A percentile compares a stretch with the other conserved stretches of the same genome.
Evolutionary conservation across 1,140 invertebrate genomes (phyloP).

Genomic region (Leucophenga varia): DNA sequence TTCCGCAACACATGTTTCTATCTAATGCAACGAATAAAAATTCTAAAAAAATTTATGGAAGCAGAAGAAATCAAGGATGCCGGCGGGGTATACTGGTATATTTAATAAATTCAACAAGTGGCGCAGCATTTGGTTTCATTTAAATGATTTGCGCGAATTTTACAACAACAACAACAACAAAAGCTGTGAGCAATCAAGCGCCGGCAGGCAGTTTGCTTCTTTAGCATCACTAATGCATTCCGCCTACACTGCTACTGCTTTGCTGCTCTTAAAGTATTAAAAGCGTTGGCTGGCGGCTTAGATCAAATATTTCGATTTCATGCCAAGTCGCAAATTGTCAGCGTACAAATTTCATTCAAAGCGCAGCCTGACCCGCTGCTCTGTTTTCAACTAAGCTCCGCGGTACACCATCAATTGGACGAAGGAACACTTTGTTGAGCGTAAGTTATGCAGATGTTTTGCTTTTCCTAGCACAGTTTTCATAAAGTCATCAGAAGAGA

Average conservation of each 20-base stretch:
- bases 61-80: conserved; percentile 15
- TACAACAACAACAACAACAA: not conserved
- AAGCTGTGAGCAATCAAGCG: conserved; percentile 17
- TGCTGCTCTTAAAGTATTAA: conserved; percentile 3
- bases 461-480: too few relatives aligned
- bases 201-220: too few relatives aligned
- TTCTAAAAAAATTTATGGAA: too few relatives aligned
- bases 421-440: too few relatives aligned
- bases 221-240: not conserved
- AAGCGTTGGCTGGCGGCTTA: conserved; percentile 34
- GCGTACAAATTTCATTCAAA: conserved; percentile 26
- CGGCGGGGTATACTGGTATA: not conserved
- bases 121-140: conserved; percentile 50
- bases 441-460: too few relatives aligned
- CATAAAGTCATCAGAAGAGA: too few relatives aligned
- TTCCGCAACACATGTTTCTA: conserved; percentile 49
- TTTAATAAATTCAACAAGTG: not conserved
- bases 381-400: not conserved
- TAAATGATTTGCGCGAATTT: conserved; percentile 19
- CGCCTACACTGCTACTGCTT: conserved; percentile 3
- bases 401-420: too few relatives aligned
- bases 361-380: conserved; percentile 29
- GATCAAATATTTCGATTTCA: conserved; percentile 55
- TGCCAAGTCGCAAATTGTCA: conserved; percentile 53
- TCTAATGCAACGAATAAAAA: too few relatives aligned